Evolutionary conservation across 2,113 vertebrate species (phyloP).

Genomic region (Gymnarchus niloticus): DNA sequence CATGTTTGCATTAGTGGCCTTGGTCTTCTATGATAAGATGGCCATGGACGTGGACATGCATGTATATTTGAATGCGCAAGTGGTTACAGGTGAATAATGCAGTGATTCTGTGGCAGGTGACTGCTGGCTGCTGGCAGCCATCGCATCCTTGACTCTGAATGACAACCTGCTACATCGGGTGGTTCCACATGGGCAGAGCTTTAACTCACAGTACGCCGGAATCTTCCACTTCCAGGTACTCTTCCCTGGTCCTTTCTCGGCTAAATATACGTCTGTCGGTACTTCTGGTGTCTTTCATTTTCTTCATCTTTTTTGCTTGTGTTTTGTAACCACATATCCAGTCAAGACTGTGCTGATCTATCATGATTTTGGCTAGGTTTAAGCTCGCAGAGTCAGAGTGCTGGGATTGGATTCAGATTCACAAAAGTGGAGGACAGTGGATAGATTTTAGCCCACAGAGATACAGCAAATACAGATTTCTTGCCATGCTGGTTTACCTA

Average conservation of each 20-base stretch:
- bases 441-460: not conserved
- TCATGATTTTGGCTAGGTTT: too few relatives aligned
- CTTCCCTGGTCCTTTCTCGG: not conserved
- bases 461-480: not conserved
- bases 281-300: not conserved
- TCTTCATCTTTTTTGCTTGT: not conserved
- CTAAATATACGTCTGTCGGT: not conserved
- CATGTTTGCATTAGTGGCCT: not conserved
- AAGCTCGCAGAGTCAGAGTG: too few relatives aligned
- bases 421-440: not conserved
- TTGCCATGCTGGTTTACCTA: not conserved
- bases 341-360: not conserved
- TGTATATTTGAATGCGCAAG: not conserved
- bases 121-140: conserved; percentile 68
- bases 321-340: not conserved
- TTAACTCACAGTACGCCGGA: conserved; percentile 73
- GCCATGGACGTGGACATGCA: not conserved
- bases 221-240: conserved; percentile 82
- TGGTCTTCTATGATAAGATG: not conserved
- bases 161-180: conserved; percentile 71
- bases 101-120: conserved; percentile 51
- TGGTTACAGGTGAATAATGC: not conserved
- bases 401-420: not conserved
- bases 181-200: conserved; percentile 80
- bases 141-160: conserved; percentile 65